Base-by-base conservation (phyloP, 2,113 vertebrate species). In the Cryptomyrus ogoouensis region DNA sequence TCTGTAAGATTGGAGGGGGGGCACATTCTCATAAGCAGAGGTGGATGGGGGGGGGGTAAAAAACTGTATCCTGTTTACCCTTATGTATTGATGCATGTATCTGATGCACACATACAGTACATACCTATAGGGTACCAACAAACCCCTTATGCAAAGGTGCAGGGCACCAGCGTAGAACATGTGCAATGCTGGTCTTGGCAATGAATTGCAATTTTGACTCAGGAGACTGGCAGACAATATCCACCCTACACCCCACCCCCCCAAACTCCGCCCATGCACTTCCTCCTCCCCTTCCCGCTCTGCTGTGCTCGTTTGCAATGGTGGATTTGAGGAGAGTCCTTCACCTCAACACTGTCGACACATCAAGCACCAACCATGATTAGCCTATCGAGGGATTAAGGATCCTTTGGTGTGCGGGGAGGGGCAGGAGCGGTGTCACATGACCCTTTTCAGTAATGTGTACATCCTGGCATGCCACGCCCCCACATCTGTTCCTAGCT, bases 361-460 rank as follows among this genome's bases (percentile, higher is more conserved):
- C 90, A 91, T 89, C 83, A 17, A 4, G 88, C 88, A 92, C 89
- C 89, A 88, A 92, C 92, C 91, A 92, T 91, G 93, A 93, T 94
- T 94, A 94, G 91, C 88, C 94, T 95, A 94, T 94, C 91, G 92
- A 94, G 92, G 91, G 93, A 92, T 91, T 93, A 94, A 91, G 90
- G 17, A 83, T 91, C 80, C 31, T 90, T 39, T 49, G 91, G 19
- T 9, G 66, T 46, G 56, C 49, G 88, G 90, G 86, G 53, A 56
- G 53, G 49, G 56, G 90, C 35, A 89, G 44, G 44, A 84, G 46
- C 17, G 10, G 15, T 84, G 24, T 52, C 84, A 47, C 24, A 24
- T 47, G 19, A 17, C 47, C 84, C 84, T 86, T 10, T 24, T 47
- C 44, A 44, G 19, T 47, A n/a, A 44, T 21, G 39, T 84, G 17